A percentile compares a stretch with the other conserved stretches of the same genome.
These are phyloP conservation scores for Erythrolamprus reginae DNA, from an alignment of 2,113 vertebrate species.

Conservation along the genomic window DNA sequence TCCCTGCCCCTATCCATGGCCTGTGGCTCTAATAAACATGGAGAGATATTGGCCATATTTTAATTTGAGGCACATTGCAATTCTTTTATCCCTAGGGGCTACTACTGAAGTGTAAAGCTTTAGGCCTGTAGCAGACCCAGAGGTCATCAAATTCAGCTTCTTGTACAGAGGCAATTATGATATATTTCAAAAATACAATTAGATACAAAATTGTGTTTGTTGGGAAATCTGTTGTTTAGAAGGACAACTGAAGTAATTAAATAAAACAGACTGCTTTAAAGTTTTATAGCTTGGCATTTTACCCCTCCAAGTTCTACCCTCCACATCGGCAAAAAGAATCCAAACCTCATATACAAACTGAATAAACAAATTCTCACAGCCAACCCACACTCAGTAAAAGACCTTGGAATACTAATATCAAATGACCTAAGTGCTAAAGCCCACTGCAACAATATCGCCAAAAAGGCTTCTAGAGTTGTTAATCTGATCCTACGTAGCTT, in stretches of 20 bases:
- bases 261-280: neutral
- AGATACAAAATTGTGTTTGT: neutral
- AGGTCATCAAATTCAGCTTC: neutral
- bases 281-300: neutral
- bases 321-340: too few relatives aligned
- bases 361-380: too few relatives aligned
- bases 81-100: slow-evolving; percentile 34
- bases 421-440: too few relatives aligned
- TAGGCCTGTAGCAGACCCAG: neutral
- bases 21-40: slow-evolving; percentile 6
- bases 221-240: neutral
- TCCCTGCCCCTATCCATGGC: slow-evolving; percentile 15
- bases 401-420: too few relatives aligned
- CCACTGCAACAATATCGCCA: too few relatives aligned
- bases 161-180: neutral
- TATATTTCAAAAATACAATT: slow-evolving; percentile 1
- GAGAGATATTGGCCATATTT: slow-evolving; percentile 5
- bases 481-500: too few relatives aligned
- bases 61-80: slow-evolving; percentile 14
- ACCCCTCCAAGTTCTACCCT: neutral
- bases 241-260: neutral
- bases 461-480: too few relatives aligned
- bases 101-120: neutral
- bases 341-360: too few relatives aligned
- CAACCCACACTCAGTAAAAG: too few relatives aligned